phyloP scores from a whole-genome alignment of 2,113 vertebrate species.

The Alaudala cheleensis region DNA sequence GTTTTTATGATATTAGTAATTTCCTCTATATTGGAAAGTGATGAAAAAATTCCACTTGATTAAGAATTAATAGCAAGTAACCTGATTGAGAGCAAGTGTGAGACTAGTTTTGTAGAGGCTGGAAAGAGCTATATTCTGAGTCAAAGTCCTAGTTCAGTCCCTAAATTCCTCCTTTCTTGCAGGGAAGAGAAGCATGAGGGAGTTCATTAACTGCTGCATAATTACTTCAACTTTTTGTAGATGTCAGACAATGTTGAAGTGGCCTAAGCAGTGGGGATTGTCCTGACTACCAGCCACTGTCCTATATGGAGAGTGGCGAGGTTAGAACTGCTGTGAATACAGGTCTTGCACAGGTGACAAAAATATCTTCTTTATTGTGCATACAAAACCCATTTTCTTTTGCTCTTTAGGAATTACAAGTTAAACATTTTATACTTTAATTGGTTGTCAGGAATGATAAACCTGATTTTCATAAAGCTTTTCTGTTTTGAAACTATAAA shows the following conservation, averaged over 20 bases:
- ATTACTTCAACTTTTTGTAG: not conserved
- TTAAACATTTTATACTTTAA: not conserved
- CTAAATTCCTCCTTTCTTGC: not conserved
- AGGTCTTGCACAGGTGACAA: not conserved
- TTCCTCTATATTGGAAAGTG: not conserved
- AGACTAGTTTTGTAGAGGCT: not conserved
- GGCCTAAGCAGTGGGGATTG: too few relatives aligned
- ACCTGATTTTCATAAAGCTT: not conserved
- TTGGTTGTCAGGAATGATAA: not conserved
- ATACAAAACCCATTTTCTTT: not conserved
- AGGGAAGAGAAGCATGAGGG: not conserved
- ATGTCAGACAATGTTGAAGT: not conserved
- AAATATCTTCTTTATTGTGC: not conserved
- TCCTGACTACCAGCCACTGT: not conserved
- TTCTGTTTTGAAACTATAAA: not conserved
- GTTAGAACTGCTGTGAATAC: not conserved
- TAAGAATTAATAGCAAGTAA: not conserved
- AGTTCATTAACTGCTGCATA: not conserved
- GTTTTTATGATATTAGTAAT: not conserved
- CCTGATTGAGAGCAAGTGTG: not conserved
- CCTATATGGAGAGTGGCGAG: not conserved
- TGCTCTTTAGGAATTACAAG: not conserved
- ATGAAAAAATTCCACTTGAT: not conserved
- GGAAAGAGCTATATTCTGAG: not conserved
- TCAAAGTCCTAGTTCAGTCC: not conserved